Base-by-base conservation (phyloP, 2,113 vertebrate species). In the Benitochromis conjunctus region DNA sequence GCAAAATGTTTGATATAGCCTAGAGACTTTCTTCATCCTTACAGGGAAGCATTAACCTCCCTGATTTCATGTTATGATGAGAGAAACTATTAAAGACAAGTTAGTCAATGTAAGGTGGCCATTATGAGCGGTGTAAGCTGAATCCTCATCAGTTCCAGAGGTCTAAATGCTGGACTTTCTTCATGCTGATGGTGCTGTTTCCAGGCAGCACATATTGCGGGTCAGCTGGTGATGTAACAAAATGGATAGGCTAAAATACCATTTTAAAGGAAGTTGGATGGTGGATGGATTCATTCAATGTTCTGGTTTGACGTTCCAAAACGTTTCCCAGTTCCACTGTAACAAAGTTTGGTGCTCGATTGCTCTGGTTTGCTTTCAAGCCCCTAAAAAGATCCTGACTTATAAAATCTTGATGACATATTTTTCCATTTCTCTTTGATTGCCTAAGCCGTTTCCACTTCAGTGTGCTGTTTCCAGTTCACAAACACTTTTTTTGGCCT, bases 171-270 rank as follows among this genome's bases (percentile, higher is more conserved):
- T 69, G 38, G 66, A 11, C 43, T 79, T 86, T 90, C 87, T 55
- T 48, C 81, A 81, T 51, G 16, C 41, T 74, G 66, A 48, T 74
- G 85, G 74, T 79, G 86, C 88, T 7, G 92, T 95, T 94, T 84
- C 94, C 90, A 89, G 89, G 95, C 92, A 96, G 94, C 94, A 19
- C 21, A 51, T 87, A 48, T 58, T 60, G 86, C 29, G 7, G 69
- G 77, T 88, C 62, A 80, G 56, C 53, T 64, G 78, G 13, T 79
- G 74, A 82, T 10, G 24, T 14, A 19, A 79, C 13, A 6, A 7
- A 21, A 24, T 48, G 3, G 26, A 3, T 51, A n/a, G n/a, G n/a
- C n/a, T n/a, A 19, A 53, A 4, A 48, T 1, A 29, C 16, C 0
- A 48, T 29, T 74, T 74, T 2, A 76, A 19, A 76, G 43, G 14